Evolutionary conservation across 2,113 vertebrate genomes (phyloP), one percentile per base, ranked within the genome.

Genomic region (Lichenostomus cassidix): DNA sequence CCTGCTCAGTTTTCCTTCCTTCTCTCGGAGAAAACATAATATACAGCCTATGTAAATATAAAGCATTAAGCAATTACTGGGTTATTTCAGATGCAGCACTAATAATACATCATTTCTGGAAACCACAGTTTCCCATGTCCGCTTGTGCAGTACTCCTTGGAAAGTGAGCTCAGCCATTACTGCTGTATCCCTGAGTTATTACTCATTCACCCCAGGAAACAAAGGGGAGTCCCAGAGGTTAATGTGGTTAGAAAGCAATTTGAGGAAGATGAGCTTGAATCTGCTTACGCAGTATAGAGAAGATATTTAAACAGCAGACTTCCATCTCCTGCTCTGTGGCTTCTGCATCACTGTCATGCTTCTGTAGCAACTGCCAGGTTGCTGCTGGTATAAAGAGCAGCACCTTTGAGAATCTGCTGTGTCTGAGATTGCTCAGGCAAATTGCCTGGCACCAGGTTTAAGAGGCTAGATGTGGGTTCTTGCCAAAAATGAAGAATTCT

Each of bases 21-120:
- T 87, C 79, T 92, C 91, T 89, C 76, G 77, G 76, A 94, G 92
- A 92, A 97, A 96, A 94, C 59, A 86, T 83, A 89, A 95, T 39
- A 87, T 91, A 95, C 79, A 79, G 90, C 65, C 77, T 87, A 85
- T 94, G 96, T 94, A 96, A 97, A 95, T 96, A 95, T 91, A 93
- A 97, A 96, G 64, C 96, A 94, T 94, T 94, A 90, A 95, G 96
- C 92, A 96, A 96, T 97, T 96, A 96, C 92, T 39, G 77, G 88
- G 83, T 90, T 94, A 88, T 95, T 96, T 90, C 87, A 47, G 93
- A 95, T 87, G 95, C 96, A 95, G 78, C 3, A 68, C 93, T 96
- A 92, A 89, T 59, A 94, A 95, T 96, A 63, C 49, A 92, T 94
- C 67, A 92, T 79, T 94, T 70, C 87, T 89, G 92, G 49, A 82